Evolutionary conservation across 1,140 invertebrate genomes (phyloP).

Genomic region (Drosophila malerkotliana): DNA sequence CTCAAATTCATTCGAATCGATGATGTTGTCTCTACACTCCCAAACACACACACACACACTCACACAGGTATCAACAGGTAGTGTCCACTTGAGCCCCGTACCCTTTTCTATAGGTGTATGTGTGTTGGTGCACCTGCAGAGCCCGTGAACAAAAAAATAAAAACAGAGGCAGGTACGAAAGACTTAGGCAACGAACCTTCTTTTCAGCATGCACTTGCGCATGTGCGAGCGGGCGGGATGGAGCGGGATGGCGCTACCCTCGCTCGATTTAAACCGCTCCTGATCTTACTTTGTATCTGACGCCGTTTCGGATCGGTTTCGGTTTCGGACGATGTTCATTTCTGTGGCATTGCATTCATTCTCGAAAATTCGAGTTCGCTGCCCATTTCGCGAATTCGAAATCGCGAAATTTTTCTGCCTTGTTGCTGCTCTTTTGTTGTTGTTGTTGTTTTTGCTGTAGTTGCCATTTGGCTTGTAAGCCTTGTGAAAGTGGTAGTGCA

Average conservation of each 20-base stretch:
- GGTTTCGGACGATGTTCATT: constrained; percentile 49
- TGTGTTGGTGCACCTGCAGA: constrained; percentile 75
- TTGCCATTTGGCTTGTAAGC: constrained; percentile 47
- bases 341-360: constrained; percentile 69
- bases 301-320: constrained; percentile 13
- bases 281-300: constrained; percentile 26
- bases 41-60: constrained; percentile 41
- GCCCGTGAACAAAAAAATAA: constrained; percentile 35
- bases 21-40: constrained; percentile 76
- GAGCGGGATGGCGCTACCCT: constrained; percentile 8
- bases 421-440: constrained; percentile 17
- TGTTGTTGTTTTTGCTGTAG: constrained; percentile 38
- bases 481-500: constrained; percentile 76
- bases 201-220: constrained; percentile 32
- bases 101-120: constrained; percentile 26
- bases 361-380: constrained; percentile 72
- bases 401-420: constrained; percentile 19
- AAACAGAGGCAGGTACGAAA: constrained; percentile 34
- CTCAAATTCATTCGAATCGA: constrained; percentile 77
- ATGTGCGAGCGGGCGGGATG: constrained; percentile 6
- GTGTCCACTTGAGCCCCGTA: constrained; percentile 18
- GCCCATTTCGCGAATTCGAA: constrained; percentile 34
- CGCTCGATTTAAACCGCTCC: constrained; percentile 49
- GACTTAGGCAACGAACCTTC: constrained; percentile 72
- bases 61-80: constrained; percentile 42